Evolutionary conservation across 1,140 invertebrate genomes (phyloP), one percentile per base, ranked within the genome.

Genomic region (Apis laboriosa): DNA sequence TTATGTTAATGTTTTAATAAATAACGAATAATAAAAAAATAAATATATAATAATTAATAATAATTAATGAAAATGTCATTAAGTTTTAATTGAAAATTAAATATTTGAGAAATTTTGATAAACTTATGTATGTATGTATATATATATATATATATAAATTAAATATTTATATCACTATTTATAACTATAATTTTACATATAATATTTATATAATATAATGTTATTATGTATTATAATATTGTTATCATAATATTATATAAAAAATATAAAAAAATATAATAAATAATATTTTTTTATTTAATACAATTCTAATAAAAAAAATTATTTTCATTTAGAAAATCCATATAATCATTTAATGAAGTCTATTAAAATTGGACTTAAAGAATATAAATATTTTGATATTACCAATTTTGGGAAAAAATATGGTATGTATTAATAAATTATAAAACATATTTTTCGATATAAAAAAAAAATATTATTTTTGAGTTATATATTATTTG

Each of bases 341-440:
- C 97, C 97, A 17, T 98, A 96, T 91, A 94, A 95, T 58, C 93
- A 95, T 66, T 94, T 96, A 49, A 87, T 97, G 76, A 97, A 97
- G 91, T 95, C 95, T 3, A 91, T 98, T 51, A 93, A 94, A 8
- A 92, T 97, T 53, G 95, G 95, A 84, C 96, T 95, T 1, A 96
- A 96, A 67, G 93, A 95, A 3, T 97, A 95, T 89, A 95, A 96
- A 80, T 98, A 97, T 91, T 98, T 96, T 94, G 97, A 98, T 94
- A 88, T 98, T 55, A 90, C 95, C 51, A 88, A 94, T 67, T 94
- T 97, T 92, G 95, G 96, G 90, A 91, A 95, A 80, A 96, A 97
- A 95, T 98, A 98, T 96, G 96, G 97, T 98, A 95, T 87, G 68
- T 85, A 58, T 74, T 74, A 84, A 68, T 85, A 63, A 77, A 83